These are phyloP conservation scores for Tanytarsus gracilentus DNA, from an alignment of 2,888 invertebrate species.

Conservation along the genomic window DNA sequence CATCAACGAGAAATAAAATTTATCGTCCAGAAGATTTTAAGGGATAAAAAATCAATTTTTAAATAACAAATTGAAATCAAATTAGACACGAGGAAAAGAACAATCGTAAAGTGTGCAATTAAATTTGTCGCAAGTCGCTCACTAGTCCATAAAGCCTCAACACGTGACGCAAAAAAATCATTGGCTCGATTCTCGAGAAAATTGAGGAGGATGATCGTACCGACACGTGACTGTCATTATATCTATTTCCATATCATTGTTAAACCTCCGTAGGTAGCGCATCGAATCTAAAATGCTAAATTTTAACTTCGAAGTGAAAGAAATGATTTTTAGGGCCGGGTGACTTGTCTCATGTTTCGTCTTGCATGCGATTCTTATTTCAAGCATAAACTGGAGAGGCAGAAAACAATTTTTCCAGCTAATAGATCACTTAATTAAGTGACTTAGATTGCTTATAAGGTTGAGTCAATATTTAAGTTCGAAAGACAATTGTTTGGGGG, in stretches of 20 bases:
- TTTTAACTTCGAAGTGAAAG: neutral
- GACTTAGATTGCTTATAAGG: no score
- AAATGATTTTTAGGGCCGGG: neutral
- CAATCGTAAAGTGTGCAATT: neutral
- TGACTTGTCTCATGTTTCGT: neutral
- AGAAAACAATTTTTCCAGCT: slow-evolving; percentile 11
- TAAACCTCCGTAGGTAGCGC: neutral
- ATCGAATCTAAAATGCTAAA: slow-evolving; percentile 1
- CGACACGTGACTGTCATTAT: slow-evolving; percentile 24
- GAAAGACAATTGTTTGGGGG: no score
- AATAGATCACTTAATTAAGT: slow-evolving; percentile 16
- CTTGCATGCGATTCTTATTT: slow-evolving; percentile 2
- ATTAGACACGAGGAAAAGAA: neutral
- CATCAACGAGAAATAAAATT: slow-evolving; percentile 2
- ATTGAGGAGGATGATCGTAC: slow-evolving; percentile 15
- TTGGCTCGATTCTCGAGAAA: neutral
- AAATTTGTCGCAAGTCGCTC: slow-evolving; percentile 19
- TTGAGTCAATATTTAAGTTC: neutral
- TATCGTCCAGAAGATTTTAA: slow-evolving; percentile 1
- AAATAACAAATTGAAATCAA: neutral
- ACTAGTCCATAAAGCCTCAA: slow-evolving; percentile 27
- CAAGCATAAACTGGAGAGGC: neutral
- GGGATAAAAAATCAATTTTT: neutral
- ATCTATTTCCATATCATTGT: neutral
- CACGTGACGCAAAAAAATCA: slow-evolving; percentile 4